phyloP scores from a whole-genome alignment of 1,140 invertebrate genomes.

The Heliconius congener region DNA sequence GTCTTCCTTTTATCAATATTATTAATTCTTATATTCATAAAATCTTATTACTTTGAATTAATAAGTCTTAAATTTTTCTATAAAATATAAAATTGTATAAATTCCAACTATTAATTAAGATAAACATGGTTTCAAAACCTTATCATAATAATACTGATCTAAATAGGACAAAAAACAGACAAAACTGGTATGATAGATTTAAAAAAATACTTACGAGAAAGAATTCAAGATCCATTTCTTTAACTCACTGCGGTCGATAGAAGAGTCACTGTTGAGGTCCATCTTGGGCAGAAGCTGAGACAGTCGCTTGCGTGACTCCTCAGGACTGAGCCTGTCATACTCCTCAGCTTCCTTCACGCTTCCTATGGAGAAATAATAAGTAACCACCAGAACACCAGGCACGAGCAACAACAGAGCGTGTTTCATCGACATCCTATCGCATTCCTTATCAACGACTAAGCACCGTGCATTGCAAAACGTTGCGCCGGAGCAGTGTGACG shows the following conservation, averaged over 20 bases:
- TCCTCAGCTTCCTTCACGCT: constrained; percentile 96
- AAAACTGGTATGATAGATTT: neutral
- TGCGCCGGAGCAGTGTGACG: constrained; percentile 43
- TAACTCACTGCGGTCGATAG: constrained; percentile 91
- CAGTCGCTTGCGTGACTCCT: constrained; percentile 93
- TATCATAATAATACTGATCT: neutral
- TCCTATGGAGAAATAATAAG: constrained; percentile 84
- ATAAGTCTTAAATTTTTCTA: neutral
- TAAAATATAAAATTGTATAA: too few relatives aligned
- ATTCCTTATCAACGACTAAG: constrained; percentile 67
- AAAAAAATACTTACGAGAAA: constrained; percentile 86
- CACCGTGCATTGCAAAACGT: constrained; percentile 48
- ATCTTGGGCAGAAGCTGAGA: constrained; percentile 91
- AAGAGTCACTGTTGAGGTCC: constrained; percentile 89
- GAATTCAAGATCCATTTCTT: constrained; percentile 96
- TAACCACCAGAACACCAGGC: constrained; percentile 55
- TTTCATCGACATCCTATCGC: constrained; percentile 65
- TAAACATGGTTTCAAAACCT: too few relatives aligned
- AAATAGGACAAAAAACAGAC: neutral
- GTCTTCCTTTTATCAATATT: too few relatives aligned
- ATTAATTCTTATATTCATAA: neutral
- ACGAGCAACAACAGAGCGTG: constrained; percentile 51
- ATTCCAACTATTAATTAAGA: too few relatives aligned
- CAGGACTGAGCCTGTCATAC: constrained; percentile 92
- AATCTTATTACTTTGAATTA: neutral